These are phyloP conservation scores for Phalacrocorax pelagicus DNA, from an alignment of 2,113 vertebrate genomes.

Conservation along the genomic window DNA sequence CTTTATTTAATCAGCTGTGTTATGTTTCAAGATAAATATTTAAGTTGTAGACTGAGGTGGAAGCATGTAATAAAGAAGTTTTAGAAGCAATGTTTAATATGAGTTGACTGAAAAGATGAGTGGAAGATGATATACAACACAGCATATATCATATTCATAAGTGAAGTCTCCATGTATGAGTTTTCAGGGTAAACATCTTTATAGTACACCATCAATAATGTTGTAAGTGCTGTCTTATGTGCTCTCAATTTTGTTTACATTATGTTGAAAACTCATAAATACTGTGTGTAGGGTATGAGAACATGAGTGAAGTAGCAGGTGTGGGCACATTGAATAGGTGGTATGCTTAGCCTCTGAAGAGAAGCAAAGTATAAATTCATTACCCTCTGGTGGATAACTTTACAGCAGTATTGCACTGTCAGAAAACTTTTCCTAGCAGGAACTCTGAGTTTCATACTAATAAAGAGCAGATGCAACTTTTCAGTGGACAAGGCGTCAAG, in stretches of 20 bases:
- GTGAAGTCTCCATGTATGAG: not conserved
- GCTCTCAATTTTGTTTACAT: not conserved
- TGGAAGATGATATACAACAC: not conserved
- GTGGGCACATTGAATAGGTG: not conserved
- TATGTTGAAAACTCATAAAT: not conserved
- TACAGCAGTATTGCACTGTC: not conserved
- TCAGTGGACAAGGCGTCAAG: not conserved
- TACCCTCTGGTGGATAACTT: not conserved
- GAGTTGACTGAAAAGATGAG: not conserved
- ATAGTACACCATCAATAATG: not conserved
- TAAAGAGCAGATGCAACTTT: not conserved
- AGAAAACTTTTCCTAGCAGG: not conserved
- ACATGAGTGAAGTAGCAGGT: not conserved
- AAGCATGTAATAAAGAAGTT: not conserved
- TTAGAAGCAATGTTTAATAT: not conserved
- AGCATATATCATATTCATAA: not conserved
- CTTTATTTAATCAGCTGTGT: constrained; percentile 1
- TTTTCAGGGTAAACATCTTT: not conserved
- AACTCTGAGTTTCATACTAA: not conserved
- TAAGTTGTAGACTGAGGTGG: not conserved
- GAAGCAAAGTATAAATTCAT: not conserved
- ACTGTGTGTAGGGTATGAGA: not conserved
- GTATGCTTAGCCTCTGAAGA: not conserved
- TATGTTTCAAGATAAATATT: constrained; percentile 12
- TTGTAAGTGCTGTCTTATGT: not conserved